Evolutionary conservation across 2,113 vertebrate genomes (phyloP), one percentile per base, ranked within the genome.

Genomic region (Electrona antarctica): DNA sequence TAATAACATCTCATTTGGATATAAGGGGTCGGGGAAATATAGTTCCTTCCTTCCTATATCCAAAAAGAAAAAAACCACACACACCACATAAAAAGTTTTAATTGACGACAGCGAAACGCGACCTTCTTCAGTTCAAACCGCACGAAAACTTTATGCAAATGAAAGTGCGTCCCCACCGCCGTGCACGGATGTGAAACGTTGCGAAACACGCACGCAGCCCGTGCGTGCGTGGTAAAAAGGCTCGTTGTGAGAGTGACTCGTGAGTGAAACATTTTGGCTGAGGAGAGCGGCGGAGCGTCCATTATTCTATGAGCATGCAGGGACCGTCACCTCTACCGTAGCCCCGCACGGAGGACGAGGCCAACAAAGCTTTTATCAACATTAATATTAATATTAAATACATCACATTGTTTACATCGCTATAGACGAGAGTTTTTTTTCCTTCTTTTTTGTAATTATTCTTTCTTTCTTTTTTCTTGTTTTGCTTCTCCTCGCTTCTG

Each of bases 311-410:
- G 55, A 45, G 33, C 12, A 58, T 1, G 54, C 10, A 7, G 64
- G 59, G 70, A 64, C 74, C 75, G 74, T 85, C 86, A 91, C 82
- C 87, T 76, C 5, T 41, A 74, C 45, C 77, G 33, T 6, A 41
- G 33, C 33, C 33, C 33, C 33, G 33, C 33, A 41, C 33, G 3
- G 33, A 4, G 33, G 80, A 59, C 62, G 69, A 66, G 76, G 91
- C 87, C 90, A 92, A 70, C 80, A 89, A 91, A 87, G 86, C 88
- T 90, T 91, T 91, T 90, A 91, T 66, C 83, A 15, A 48, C 82
- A 83, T 41, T 6, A 41, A 41, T 6, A 41, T 92, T 79, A 92
- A 91, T 91, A n/a, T n/a, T n/a, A 21, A 90, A 92, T 89, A 82
- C 69, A 92, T 84, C 47, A 54, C 61, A 74, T 76, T 88, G 89